These are phyloP conservation scores for Drosophila funebris DNA, from an alignment of 1,140 invertebrate genomes.

Conservation along the genomic window DNA sequence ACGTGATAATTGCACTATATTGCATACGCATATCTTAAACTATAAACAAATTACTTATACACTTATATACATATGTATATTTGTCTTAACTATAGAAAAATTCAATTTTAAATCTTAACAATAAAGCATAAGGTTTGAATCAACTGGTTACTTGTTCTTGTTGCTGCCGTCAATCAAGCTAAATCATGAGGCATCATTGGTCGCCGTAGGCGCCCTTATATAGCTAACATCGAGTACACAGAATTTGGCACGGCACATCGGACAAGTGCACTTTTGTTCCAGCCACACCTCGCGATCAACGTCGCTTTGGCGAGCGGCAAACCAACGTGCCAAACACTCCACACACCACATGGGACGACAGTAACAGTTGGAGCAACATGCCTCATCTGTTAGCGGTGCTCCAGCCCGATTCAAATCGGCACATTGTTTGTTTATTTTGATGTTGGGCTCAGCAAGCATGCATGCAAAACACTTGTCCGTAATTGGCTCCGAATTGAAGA, in stretches of 20 bases:
- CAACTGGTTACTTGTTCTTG: conserved; percentile 24
- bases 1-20: conserved; percentile 73
- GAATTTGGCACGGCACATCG: conserved; percentile 93
- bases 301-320: conserved; percentile 92
- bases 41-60: conserved; percentile 41
- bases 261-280: conserved; percentile 93
- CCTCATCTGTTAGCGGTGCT: conserved; percentile 64
- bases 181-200: conserved; percentile 50
- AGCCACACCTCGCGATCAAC: conserved; percentile 91
- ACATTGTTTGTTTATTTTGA: conserved; percentile 92
- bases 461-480: conserved; percentile 94
- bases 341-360: conserved; percentile 96
- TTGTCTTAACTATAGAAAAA: conserved; percentile 56
- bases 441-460: conserved; percentile 90
- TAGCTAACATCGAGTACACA: conserved; percentile 92
- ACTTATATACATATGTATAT: conserved; percentile 31
- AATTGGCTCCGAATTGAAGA: conserved; percentile 88
- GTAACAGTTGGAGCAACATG: conserved; percentile 85
- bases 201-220: conserved; percentile 38
- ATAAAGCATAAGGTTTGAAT: conserved; percentile 68
- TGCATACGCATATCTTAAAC: conserved; percentile 56
- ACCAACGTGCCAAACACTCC: conserved; percentile 94
- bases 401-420: conserved; percentile 77
- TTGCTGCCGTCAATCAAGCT: conserved; percentile 5
- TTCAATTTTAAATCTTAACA: conserved; percentile 55